Evolutionary conservation across 2,113 vertebrate genomes (phyloP).

Genomic region (Tylochromis polylepis): DNA sequence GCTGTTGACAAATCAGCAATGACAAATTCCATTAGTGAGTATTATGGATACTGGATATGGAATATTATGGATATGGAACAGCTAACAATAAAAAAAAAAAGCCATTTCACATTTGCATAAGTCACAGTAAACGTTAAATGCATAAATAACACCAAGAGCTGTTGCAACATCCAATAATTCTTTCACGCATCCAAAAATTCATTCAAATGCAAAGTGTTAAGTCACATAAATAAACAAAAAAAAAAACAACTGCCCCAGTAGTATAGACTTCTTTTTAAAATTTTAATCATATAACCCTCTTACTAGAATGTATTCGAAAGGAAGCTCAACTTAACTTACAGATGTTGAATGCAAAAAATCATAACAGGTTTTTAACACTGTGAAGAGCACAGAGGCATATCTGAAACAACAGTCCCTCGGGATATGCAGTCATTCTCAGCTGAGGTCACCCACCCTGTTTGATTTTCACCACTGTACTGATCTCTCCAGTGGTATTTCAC

Average conservation of each 20-base stretch:
- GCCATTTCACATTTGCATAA: too few relatives aligned
- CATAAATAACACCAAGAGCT: background rate
- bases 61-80: too few relatives aligned
- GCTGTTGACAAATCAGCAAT: too few relatives aligned
- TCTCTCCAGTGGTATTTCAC: background rate
- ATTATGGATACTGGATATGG: too few relatives aligned
- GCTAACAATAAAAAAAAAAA: too few relatives aligned
- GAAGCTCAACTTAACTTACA: conserved; percentile 1
- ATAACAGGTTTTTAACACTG: conserved; percentile 65
- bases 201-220: background rate
- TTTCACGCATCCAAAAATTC: background rate
- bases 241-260: background rate
- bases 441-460: conserved; percentile 42
- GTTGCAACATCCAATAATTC: background rate
- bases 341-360: conserved; percentile 12
- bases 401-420: conserved; percentile 36
- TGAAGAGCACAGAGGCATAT: conserved; percentile 41
- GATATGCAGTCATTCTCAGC: conserved; percentile 37
- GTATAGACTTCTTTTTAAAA: background rate
- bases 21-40: too few relatives aligned
- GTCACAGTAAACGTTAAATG: background rate
- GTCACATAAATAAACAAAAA: background rate
- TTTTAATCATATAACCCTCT: background rate
- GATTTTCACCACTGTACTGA: conserved; percentile 14
- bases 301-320: background rate